Percentiles rank a stretch among this genome's conserved stretches.
phyloP scores from a whole-genome alignment of 1,140 invertebrate genomes.

The Bradysia coprophila region DNA sequence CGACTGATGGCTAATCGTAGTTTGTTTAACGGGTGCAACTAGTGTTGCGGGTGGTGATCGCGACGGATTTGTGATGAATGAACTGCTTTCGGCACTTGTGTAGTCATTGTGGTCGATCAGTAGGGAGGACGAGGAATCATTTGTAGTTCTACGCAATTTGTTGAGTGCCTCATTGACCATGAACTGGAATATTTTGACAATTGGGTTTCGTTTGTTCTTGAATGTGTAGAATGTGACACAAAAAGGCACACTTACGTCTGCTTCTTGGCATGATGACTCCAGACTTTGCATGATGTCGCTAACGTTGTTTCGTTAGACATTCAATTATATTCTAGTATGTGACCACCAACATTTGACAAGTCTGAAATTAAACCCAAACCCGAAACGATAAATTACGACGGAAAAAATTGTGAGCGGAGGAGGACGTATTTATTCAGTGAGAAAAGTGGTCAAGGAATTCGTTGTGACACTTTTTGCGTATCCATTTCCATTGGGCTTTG shows the following conservation, averaged over 20 bases:
- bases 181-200: constrained; percentile 10
- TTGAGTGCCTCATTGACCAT: constrained; percentile 24
- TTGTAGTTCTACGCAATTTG: constrained; percentile 21
- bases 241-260: constrained; percentile 28
- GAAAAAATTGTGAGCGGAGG: too few relatives aligned
- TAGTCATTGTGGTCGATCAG: neutral
- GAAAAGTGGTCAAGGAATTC: too few relatives aligned
- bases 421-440: too few relatives aligned
- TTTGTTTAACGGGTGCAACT: neutral
- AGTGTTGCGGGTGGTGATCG: constrained; percentile 7
- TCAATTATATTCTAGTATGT: too few relatives aligned
- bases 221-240: neutral
- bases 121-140: neutral
- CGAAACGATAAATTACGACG: too few relatives aligned
- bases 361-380: too few relatives aligned
- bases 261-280: constrained; percentile 39
- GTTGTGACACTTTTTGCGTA: too few relatives aligned
- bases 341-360: too few relatives aligned
- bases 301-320: constrained; percentile 2
- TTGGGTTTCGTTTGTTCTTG: neutral
- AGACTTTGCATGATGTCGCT: constrained; percentile 36
- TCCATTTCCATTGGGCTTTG: too few relatives aligned
- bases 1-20: neutral
- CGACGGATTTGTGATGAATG: neutral
- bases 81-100: neutral